These are phyloP conservation scores for Ips nitidus DNA, from an alignment of 1,140 invertebrate species.

Conservation along the genomic window DNA sequence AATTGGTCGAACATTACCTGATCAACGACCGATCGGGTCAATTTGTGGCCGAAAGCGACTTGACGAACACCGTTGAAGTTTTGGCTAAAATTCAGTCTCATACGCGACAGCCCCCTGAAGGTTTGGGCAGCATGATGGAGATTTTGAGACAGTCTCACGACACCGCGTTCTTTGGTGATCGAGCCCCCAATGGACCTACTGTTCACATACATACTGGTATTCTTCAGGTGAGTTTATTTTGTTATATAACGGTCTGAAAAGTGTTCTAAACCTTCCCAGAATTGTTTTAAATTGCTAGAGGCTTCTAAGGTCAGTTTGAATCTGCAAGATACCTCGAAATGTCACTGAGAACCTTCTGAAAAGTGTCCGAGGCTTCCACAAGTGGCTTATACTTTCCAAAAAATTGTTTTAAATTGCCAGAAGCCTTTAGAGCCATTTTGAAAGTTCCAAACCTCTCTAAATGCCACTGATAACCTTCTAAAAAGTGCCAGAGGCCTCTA, in stretches of 20 bases:
- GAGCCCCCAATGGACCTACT: slow-evolving; percentile 73
- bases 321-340: too few species aligned
- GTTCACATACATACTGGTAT: slow-evolving; percentile 93
- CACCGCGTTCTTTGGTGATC: slow-evolving; percentile 66
- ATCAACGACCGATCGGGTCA: slow-evolving; percentile 79
- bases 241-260: too few species aligned
- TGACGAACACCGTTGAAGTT: slow-evolving; percentile 82
- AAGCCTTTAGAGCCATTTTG: too few species aligned
- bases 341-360: too few species aligned
- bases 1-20: slow-evolving; percentile 77
- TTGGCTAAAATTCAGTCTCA: slow-evolving; percentile 73
- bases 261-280: too few species aligned
- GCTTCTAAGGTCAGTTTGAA: too few species aligned
- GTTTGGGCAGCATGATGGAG: slow-evolving; percentile 74
- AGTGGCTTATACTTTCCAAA: too few species aligned
- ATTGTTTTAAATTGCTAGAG: too few species aligned
- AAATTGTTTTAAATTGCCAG: background rate
- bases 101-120: slow-evolving; percentile 77
- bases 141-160: slow-evolving; percentile 69
- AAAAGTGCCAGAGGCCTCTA: too few species aligned
- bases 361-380: too few species aligned
- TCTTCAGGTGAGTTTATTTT: slow-evolving; percentile 60
- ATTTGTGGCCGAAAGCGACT: slow-evolving; percentile 78
- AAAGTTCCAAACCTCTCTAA: too few species aligned
- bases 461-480: too few species aligned